These are phyloP conservation scores for Sebastes itinus DNA, from an alignment of 2,797 vertebrate genomes.

Conservation along the genomic window DNA sequence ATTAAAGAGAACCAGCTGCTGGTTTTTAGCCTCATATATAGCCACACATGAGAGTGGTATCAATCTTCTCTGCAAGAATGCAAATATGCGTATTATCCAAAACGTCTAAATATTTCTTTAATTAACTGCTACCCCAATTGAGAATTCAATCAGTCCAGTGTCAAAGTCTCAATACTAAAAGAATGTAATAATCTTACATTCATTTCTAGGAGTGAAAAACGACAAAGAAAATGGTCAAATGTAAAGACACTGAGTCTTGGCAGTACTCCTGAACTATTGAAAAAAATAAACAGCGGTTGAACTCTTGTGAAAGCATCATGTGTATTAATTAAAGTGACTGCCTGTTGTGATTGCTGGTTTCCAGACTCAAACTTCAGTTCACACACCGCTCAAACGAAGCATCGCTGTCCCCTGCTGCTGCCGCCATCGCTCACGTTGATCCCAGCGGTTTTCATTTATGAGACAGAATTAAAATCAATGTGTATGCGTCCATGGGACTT, in stretches of 20 bases:
- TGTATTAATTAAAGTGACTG: neutral
- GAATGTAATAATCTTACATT: neutral
- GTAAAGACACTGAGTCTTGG: neutral
- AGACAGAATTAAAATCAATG: slow-evolving; percentile 64
- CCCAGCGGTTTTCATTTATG: slow-evolving; percentile 50
- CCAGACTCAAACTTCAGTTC: neutral
- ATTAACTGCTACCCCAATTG: neutral
- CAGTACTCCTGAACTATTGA: neutral
- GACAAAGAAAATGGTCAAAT: neutral
- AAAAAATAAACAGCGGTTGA: neutral
- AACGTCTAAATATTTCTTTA: neutral
- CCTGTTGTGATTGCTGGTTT: slow-evolving; percentile 1
- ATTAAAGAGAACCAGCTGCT: too few species aligned
- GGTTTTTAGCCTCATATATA: too few species aligned
- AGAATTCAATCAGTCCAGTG: neutral
- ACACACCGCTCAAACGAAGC: slow-evolving; percentile 13
- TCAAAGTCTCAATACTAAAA: neutral
- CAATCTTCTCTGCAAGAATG: neutral
- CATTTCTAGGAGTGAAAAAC: neutral
- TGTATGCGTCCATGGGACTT: slow-evolving; percentile 72
- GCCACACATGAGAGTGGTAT: neutral
- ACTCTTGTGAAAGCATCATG: neutral
- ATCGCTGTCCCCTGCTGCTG: slow-evolving; percentile 1
- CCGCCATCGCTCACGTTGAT: slow-evolving; percentile 17
- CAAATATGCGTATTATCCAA: neutral